phyloP scores from a whole-genome alignment of 2,888 invertebrate species.

The Neoitamus cyanurus region DNA sequence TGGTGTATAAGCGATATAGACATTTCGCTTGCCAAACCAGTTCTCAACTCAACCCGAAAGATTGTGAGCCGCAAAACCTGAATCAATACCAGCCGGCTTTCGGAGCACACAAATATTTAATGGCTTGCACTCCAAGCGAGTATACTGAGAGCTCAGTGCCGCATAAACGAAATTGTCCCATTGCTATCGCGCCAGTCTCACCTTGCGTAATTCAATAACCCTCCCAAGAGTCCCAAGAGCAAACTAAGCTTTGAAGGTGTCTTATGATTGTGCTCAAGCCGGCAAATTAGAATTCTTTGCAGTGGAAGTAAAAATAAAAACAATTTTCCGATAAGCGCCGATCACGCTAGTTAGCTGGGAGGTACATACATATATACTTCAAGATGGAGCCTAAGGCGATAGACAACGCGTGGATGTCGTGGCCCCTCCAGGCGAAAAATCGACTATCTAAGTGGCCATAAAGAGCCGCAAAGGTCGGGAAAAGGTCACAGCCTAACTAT shows the following conservation, averaged over 20 bases:
- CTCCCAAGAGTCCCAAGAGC: neutral
- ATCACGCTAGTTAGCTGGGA: neutral
- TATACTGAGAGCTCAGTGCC: neutral
- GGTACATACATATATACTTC: neutral
- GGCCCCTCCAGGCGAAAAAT: neutral
- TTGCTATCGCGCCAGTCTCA: neutral
- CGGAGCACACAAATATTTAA: neutral
- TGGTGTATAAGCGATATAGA: neutral
- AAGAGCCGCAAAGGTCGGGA: conserved; percentile 28
- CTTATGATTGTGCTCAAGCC: neutral
- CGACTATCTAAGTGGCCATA: neutral
- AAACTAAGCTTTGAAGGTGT: neutral
- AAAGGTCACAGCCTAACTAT: conserved; percentile 27
- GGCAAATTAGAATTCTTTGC: neutral
- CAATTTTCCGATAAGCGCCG: neutral
- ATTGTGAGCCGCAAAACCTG: neutral
- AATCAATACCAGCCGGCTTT: neutral
- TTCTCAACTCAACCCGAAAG: neutral
- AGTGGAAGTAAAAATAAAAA: neutral
- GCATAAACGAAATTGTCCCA: neutral
- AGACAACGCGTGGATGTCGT: neutral
- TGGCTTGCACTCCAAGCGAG: neutral
- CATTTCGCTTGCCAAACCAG: neutral
- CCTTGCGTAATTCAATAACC: neutral
- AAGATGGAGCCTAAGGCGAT: neutral